Evolutionary conservation across 2,113 vertebrate genomes (phyloP).

Genomic region (Sitta europaea): DNA sequence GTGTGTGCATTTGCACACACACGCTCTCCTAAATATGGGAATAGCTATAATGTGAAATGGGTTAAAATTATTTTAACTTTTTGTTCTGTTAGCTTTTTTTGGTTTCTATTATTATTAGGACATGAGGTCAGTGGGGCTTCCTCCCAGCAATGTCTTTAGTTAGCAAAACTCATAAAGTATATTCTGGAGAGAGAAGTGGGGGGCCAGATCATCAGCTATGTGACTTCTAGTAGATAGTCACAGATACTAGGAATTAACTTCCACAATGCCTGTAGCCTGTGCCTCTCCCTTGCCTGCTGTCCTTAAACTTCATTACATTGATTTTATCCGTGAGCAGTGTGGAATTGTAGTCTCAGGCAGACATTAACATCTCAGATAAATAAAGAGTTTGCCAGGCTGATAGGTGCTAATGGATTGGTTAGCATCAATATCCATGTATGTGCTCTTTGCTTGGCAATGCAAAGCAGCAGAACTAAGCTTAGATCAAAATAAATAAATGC

Average conservation of each 20-base stretch:
- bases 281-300: neutral
- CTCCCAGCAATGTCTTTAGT: neutral
- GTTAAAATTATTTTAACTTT: neutral
- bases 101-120: neutral
- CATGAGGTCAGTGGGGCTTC: neutral
- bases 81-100: neutral
- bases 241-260: neutral
- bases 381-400: neutral
- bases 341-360: neutral
- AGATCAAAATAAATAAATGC: neutral
- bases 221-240: neutral
- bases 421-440: neutral
- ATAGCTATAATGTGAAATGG: neutral
- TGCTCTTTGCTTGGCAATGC: neutral
- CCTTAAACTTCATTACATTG: neutral
- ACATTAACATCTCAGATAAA: neutral
- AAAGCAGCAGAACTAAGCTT: neutral
- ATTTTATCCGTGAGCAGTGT: neutral
- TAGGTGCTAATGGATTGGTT: neutral
- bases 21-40: neutral
- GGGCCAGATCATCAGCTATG: neutral
- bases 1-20: neutral
- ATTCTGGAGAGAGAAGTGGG: neutral
- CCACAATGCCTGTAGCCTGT: neutral
- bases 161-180: neutral